Percentiles rank a stretch among this genome's conserved stretches.
phyloP scores from a whole-genome alignment of 2,113 vertebrate genomes.

The Fregata magnificens region DNA sequence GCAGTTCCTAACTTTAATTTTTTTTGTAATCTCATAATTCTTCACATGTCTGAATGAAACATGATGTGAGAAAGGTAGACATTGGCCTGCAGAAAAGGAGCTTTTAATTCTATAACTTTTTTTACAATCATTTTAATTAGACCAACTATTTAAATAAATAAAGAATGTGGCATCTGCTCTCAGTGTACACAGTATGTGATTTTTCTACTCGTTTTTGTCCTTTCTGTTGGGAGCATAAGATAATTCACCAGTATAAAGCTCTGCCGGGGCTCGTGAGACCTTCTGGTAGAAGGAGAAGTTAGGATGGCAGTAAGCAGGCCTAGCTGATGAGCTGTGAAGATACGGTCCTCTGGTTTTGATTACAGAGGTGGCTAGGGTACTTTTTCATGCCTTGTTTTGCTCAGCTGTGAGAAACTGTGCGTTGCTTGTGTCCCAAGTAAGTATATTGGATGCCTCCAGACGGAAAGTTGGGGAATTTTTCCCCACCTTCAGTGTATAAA shows the following conservation, averaged over 20 bases:
- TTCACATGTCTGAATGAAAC: background rate
- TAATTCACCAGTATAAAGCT: background rate
- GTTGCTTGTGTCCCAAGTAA: background rate
- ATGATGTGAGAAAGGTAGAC: background rate
- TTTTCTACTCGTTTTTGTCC: background rate
- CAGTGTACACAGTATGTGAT: background rate
- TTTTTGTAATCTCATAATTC: fast-evolving
- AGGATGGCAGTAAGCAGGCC: background rate
- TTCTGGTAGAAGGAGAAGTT: background rate
- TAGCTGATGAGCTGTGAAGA: slow-evolving; percentile 11
- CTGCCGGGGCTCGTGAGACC: background rate
- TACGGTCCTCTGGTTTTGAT: background rate
- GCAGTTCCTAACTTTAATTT: background rate
- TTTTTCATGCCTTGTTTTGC: background rate
- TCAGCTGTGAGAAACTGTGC: background rate
- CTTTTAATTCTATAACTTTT: background rate
- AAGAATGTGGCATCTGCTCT: background rate
- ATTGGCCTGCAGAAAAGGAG: background rate
- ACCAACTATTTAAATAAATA: background rate
- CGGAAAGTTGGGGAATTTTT: background rate
- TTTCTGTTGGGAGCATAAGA: slow-evolving; percentile 16
- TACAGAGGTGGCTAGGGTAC: background rate
- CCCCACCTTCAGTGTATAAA: background rate
- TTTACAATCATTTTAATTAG: background rate
- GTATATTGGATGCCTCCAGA: background rate